Evolutionary conservation across 1,140 invertebrate genomes (phyloP), one percentile per base, ranked within the genome.

Genomic region (Heliconius melpomene): DNA sequence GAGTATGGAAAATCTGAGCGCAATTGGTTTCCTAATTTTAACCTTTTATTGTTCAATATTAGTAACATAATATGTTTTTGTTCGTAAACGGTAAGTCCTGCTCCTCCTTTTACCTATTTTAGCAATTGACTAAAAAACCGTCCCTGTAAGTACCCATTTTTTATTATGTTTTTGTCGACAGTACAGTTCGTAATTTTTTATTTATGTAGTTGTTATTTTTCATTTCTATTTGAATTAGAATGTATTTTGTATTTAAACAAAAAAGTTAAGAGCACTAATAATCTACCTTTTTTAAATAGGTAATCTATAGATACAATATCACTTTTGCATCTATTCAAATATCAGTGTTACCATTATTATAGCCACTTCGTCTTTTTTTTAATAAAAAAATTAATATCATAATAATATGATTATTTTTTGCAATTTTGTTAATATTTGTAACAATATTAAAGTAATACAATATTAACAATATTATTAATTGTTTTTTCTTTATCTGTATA

Each of bases 261-360:
- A 13, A 66, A 16, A 46, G 13, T 23, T 66, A 60, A 23, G 54
- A n/a, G n/a, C n/a, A 52, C 50, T 57, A 23, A 57, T n/a, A n/a
- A 23, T 29, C 8, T 66, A 66, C 20, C 2, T 66, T 29, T 66
- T 66, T 13, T 13, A 26, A 29, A 26, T 60, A 60, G 3, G 3
- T 66, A 29, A 26, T 26, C 23, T 26, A 29, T 26, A 29, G 26
- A 66, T 66, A 66, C 26, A 66, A 29, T 66, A 66, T 29, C 60
- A 66, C 60, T 66, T 60, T 26, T 46, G 16, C 40, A 60, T 60
- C 20, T 60, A 66, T 66, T 66, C 11, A 13, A 66, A 66, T 26
- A 66, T 11, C 60, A 66, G 60, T 29, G 60, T 66, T 66, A 66
- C 60, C 60, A 60, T 60, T 60, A 26, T 66, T 26, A 26, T 66